Evolutionary conservation across 1,140 invertebrate genomes (phyloP).

Genomic region (Leptestheria dahalacensis): DNA sequence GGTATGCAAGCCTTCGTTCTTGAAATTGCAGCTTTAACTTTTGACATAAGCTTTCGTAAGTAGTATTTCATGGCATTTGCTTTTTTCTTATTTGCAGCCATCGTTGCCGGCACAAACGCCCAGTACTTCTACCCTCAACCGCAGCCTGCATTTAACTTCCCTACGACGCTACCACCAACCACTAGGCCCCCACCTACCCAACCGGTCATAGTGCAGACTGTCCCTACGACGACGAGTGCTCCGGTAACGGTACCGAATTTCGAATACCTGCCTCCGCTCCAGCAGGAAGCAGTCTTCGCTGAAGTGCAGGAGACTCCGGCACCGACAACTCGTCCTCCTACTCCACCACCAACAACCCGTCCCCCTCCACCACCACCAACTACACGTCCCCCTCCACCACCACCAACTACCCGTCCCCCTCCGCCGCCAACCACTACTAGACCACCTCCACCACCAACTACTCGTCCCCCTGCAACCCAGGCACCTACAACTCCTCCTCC

Average conservation of each 20-base stretch:
- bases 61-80: background rate
- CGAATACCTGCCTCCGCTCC: background rate
- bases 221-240: background rate
- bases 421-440: conserved; percentile 3
- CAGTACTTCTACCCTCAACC: conserved; percentile 12
- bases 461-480: background rate
- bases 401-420: background rate
- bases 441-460: background rate
- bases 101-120: background rate
- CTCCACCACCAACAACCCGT: background rate
- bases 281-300: background rate
- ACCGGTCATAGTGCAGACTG: background rate
- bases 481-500: background rate
- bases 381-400: background rate
- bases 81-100: background rate
- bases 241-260: background rate
- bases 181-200: background rate
- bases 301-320: conserved; percentile 4
- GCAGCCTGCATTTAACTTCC: conserved; percentile 8
- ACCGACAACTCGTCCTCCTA: background rate
- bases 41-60: too few species aligned
- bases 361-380: conserved; percentile 7
- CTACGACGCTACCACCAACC: background rate
- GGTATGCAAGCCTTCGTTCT: too few species aligned
- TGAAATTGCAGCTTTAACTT: too few species aligned